phyloP scores from a whole-genome alignment of 1,140 invertebrate genomes.

The Pseudobourletiella spinata region DNA sequence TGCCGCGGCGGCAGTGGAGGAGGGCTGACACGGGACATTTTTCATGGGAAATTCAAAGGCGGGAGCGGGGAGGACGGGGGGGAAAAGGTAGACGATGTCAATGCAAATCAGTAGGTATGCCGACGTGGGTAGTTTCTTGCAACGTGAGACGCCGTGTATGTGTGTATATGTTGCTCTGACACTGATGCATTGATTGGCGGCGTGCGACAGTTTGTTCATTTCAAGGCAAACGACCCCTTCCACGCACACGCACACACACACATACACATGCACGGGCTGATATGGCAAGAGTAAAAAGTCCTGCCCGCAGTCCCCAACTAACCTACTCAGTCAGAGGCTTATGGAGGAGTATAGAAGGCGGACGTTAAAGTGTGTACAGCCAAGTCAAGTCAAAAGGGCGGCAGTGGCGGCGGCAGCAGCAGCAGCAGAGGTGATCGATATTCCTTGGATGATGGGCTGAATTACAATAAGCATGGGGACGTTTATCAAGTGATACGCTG shows the following conservation, averaged over 20 bases:
- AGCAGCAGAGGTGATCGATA: too few relatives aligned
- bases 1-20: too few relatives aligned
- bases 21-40: not conserved
- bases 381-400: not conserved
- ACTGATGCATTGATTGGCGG: slow-evolving; percentile 22
- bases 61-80: not conserved
- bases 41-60: not conserved
- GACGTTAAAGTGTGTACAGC: slow-evolving; percentile 8
- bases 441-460: too few relatives aligned
- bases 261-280: too few relatives aligned
- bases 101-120: slow-evolving; percentile 17
- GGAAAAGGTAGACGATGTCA: slow-evolving; percentile 1
- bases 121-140: too few relatives aligned
- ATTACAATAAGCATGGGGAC: too few relatives aligned
- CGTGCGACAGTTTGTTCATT: slow-evolving; percentile 22
- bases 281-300: too few relatives aligned
- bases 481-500: too few relatives aligned
- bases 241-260: too few relatives aligned
- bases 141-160: too few relatives aligned
- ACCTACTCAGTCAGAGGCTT: not conserved
- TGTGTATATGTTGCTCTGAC: slow-evolving; percentile 13
- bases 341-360: slow-evolving; percentile 10
- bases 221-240: slow-evolving; percentile 10
- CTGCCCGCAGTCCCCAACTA: not conserved
- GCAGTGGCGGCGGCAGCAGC: too few relatives aligned